Conservation (phyloP, 2,888 invertebrate genomes). For the Petrophora chlorosata region DNA sequence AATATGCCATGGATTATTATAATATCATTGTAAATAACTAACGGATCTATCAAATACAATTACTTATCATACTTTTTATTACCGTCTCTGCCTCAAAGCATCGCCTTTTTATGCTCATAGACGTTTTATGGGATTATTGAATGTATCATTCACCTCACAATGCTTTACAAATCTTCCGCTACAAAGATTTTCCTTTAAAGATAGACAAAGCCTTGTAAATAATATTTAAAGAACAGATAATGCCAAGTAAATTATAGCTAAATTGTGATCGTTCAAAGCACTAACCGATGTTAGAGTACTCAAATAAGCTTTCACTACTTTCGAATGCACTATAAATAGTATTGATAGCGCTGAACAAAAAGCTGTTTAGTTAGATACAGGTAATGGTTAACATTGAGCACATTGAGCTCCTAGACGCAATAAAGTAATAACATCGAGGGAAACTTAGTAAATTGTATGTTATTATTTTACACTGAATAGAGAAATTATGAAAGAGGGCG, state of each 20-base stretch:
- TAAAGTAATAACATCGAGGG: conserved; percentile 39
- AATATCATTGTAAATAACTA: conserved; percentile 24
- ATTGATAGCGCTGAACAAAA: conserved; percentile 50
- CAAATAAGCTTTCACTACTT: conserved; percentile 59
- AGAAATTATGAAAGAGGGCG: too few relatives aligned
- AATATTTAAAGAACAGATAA: conserved; percentile 38
- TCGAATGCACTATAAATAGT: conserved; percentile 44
- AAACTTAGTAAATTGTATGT: conserved; percentile 15
- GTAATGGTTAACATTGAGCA: conserved; percentile 35
- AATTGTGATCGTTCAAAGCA: conserved; percentile 41
- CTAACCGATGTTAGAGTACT: conserved; percentile 47
- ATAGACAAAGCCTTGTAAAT: conserved; percentile 16
- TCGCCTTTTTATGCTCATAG: conserved; percentile 21
- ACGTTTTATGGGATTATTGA: conserved; percentile 23
- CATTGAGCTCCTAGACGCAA: conserved; percentile 8
- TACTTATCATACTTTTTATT: conserved; percentile 26
- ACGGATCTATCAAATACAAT: conserved; percentile 22
- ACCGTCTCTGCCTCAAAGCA: conserved; percentile 16
- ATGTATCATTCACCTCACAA: conserved; percentile 24
- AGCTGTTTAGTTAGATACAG: conserved; percentile 47
- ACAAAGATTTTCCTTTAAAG: conserved; percentile 1
- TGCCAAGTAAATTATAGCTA: conserved; percentile 52
- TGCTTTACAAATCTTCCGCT: conserved; percentile 16
- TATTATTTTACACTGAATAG: too few relatives aligned
- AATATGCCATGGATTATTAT: conserved; percentile 21